Conservation (phyloP, 2,113 vertebrate genomes). For the Uria aalge region DNA sequence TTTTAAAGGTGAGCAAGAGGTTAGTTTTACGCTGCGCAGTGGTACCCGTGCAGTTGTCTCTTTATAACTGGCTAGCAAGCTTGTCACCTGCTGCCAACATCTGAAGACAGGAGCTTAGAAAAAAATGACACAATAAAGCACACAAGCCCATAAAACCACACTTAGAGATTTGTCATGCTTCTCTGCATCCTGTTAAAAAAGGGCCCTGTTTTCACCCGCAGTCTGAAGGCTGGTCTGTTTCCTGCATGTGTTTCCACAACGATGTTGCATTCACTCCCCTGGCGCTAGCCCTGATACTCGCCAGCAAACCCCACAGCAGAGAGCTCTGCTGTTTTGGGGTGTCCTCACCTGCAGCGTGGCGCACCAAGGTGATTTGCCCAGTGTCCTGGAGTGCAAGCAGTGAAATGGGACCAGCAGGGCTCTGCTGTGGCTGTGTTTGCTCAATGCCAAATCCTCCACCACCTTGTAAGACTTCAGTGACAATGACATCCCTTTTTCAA, state of each 20-base stretch:
- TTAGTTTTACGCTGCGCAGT: neutral
- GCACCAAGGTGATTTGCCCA: neutral
- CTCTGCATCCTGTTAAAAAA: neutral
- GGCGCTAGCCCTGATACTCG: neutral
- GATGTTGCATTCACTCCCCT: neutral
- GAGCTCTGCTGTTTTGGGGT: neutral
- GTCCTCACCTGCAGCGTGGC: neutral
- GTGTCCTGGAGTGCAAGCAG: neutral
- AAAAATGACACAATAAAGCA: slow-evolving; percentile 28
- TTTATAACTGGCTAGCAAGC: neutral
- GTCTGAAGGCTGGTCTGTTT: neutral
- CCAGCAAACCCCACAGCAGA: neutral
- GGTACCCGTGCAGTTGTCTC: neutral
- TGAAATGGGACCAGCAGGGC: neutral
- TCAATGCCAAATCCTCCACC: neutral
- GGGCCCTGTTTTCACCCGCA: neutral
- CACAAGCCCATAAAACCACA: slow-evolving; percentile 21
- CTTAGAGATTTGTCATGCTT: slow-evolving; percentile 42
- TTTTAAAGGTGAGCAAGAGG: neutral
- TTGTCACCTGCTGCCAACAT: slow-evolving; percentile 41
- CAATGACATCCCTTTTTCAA: neutral
- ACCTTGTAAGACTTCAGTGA: neutral
- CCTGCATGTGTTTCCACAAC: neutral
- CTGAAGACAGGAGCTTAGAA: slow-evolving; percentile 20
- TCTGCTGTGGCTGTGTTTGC: neutral